A percentile compares a stretch with the other conserved stretches of the same genome.
These are phyloP conservation scores for Adelognathus sp. DNA, from an alignment of 2,888 invertebrate species.

Conservation along the genomic window DNA sequence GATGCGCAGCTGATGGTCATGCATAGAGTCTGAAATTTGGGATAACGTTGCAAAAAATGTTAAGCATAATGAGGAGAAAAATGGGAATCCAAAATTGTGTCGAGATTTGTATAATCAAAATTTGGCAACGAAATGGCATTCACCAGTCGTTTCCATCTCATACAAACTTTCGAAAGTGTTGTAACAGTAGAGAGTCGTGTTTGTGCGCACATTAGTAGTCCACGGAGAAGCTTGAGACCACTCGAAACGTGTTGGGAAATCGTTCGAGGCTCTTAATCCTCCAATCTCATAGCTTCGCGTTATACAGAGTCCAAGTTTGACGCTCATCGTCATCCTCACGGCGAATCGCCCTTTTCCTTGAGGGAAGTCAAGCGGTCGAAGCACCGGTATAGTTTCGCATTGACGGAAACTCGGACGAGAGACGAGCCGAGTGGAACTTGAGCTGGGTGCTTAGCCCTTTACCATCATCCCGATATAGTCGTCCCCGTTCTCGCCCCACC, in stretches of 20 bases:
- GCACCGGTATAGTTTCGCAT: neutral
- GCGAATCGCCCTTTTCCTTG: slow-evolving; percentile 26
- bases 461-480: slow-evolving; percentile 27
- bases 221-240: neutral
- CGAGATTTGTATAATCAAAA: neutral
- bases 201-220: neutral
- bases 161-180: neutral
- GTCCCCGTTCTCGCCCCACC: slow-evolving; percentile 7
- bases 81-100: neutral
- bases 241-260: slow-evolving; percentile 1
- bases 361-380: slow-evolving; percentile 39
- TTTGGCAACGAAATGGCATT: neutral
- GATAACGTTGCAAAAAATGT: neutral
- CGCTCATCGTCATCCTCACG: slow-evolving; percentile 36
- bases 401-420: slow-evolving; percentile 29
- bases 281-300: neutral
- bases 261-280: slow-evolving; percentile 21
- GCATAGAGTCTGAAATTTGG: neutral
- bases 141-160: neutral
- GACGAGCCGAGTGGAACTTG: slow-evolving; percentile 38
- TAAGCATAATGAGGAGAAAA: neutral
- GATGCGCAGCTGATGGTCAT: neutral
- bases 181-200: neutral
- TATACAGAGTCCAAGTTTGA: slow-evolving; percentile 38
- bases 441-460: slow-evolving; percentile 43